Conservation (phyloP, 2,113 vertebrate genomes). For the Ctenomys sociabilis region DNA sequence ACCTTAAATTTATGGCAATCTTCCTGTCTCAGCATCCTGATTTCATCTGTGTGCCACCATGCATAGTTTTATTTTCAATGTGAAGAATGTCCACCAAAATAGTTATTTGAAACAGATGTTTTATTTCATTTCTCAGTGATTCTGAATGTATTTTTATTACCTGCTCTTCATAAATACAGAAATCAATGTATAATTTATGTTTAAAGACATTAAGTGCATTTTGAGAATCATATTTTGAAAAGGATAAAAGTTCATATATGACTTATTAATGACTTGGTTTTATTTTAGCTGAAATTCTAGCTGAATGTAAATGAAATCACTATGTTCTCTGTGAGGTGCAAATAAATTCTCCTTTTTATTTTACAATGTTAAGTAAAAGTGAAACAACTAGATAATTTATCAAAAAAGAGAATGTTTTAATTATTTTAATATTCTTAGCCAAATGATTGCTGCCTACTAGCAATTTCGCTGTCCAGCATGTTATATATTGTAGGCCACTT, state of each 20-base stretch:
- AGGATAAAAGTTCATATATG: neutral
- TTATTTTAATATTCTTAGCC: neutral
- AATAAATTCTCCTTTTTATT: neutral
- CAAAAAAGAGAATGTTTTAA: neutral
- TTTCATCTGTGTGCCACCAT: neutral
- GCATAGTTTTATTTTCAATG: neutral
- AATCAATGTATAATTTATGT: conserved; percentile 61
- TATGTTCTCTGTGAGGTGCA: neutral
- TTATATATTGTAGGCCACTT: neutral
- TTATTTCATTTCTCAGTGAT: conserved; percentile 12
- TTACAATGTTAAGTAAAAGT: neutral
- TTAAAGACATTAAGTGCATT: conserved; percentile 53
- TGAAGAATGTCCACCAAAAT: neutral
- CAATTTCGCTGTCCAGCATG: neutral
- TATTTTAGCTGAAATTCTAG: conserved; percentile 34
- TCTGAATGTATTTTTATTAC: conserved; percentile 58
- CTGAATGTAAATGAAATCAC: conserved; percentile 50
- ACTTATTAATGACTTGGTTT: neutral
- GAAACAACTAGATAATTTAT: neutral
- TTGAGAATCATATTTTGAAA: conserved; percentile 8
- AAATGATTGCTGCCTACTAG: neutral
- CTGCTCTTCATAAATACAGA: conserved; percentile 58
- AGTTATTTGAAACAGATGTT: neutral
- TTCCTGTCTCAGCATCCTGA: neutral
- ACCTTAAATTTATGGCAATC: neutral